A percentile compares a stretch with the other conserved stretches of the same genome.
Conservation (phyloP, 2,888 invertebrate genomes). For the Onthophagus sagittarius region DNA sequence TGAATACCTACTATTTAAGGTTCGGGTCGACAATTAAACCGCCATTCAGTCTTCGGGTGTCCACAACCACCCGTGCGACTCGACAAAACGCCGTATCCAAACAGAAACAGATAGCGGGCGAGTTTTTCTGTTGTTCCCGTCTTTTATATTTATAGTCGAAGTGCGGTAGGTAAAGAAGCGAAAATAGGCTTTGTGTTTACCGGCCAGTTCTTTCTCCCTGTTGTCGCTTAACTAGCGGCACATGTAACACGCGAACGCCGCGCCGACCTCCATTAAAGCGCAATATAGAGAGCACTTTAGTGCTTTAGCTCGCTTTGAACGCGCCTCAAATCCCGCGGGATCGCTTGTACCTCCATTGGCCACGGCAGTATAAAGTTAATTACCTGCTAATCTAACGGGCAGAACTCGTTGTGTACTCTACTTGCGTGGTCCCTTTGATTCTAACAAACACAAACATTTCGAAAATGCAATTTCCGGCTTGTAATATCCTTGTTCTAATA, state of each 20-base stretch:
- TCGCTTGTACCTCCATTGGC: not conserved
- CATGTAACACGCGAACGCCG: not conserved
- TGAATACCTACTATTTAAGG: constrained; percentile 4
- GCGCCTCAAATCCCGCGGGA: not conserved
- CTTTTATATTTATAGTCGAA: not conserved
- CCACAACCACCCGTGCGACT: not conserved
- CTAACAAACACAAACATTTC: not conserved
- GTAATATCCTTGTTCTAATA: not conserved
- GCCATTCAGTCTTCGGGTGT: not conserved
- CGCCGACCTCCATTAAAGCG: not conserved
- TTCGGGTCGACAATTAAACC: not conserved
- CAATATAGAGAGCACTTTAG: not conserved
- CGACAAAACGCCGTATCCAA: not conserved
- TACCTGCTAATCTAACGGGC: not conserved
- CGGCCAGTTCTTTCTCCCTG: not conserved
- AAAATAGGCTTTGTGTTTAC: not conserved
- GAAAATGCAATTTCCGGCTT: not conserved
- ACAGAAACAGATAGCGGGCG: not conserved
- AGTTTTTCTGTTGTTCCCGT: not conserved
- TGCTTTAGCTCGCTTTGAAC: not conserved
- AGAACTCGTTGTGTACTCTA: not conserved
- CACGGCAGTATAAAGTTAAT: not conserved
- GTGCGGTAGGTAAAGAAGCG: not conserved
- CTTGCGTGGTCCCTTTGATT: not conserved
- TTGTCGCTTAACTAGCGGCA: not conserved